phyloP scores from a whole-genome alignment of 2,797 vertebrate species.

The Poeciliopsis presidionis region DNA sequence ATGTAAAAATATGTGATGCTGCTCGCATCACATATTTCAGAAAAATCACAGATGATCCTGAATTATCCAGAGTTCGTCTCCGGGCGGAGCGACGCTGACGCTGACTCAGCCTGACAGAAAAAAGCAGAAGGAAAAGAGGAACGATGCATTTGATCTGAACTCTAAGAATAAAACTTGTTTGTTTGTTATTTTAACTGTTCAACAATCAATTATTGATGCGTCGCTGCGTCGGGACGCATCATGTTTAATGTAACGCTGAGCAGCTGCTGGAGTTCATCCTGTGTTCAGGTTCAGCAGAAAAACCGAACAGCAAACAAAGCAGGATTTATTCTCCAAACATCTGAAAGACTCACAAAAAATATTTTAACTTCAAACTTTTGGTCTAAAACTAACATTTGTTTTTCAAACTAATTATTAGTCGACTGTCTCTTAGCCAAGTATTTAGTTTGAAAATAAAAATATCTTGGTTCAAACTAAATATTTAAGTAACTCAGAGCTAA shows the following conservation, averaged over 20 bases:
- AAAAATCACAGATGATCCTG: constrained; percentile 24
- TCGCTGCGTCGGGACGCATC: neutral
- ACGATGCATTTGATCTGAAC: neutral
- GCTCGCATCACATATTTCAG: constrained; percentile 18
- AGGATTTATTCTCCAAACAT: neutral
- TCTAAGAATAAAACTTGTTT: constrained; percentile 24
- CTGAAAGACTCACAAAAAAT: neutral
- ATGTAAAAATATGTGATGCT: neutral
- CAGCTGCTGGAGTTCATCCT: constrained; percentile 5
- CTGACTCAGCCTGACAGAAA: constrained; percentile 50
- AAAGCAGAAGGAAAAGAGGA: neutral
- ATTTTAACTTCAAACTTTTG: no score
- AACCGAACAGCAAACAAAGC: neutral
- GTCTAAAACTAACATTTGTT: no score
- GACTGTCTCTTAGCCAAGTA: no score
- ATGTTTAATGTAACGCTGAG: neutral
- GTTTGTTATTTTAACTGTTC: constrained; percentile 23
- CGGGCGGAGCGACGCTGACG: constrained; percentile 22
- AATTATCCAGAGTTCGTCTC: constrained; percentile 39
- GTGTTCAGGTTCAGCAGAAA: constrained; percentile 1
- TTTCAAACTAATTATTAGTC: no score
- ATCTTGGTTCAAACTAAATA: no score
- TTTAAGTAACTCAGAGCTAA: no score
- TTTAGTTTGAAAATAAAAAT: no score
- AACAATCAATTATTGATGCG: neutral